These are phyloP conservation scores for Platichthys flesus DNA, from an alignment of 2,113 vertebrate genomes.

Conservation along the genomic window DNA sequence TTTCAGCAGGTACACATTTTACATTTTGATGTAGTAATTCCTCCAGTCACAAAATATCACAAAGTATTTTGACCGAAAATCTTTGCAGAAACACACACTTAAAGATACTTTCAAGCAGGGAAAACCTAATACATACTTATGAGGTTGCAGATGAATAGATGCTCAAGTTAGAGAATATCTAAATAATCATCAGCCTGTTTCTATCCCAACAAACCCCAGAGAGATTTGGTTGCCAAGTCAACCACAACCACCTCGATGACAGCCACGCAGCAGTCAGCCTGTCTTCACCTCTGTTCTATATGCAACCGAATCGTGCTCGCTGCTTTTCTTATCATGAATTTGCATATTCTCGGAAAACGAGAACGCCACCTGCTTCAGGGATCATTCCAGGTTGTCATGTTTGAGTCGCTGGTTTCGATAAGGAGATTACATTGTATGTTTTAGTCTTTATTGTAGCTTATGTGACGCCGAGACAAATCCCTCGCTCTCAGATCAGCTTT, in stretches of 20 bases:
- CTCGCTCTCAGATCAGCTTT: not conserved
- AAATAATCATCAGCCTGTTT: constrained; percentile 57
- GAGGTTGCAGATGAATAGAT: constrained; percentile 19
- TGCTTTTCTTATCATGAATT: constrained; percentile 4
- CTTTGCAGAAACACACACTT: not conserved
- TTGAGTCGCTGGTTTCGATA: not conserved
- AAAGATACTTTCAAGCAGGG: not conserved
- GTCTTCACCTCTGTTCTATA: constrained; percentile 47
- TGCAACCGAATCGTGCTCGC: constrained; percentile 35
- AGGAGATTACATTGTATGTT: not conserved
- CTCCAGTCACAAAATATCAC: not conserved
- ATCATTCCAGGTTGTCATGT: not conserved
- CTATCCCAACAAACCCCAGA: constrained; percentile 53
- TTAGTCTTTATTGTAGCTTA: not conserved
- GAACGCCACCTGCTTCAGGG: not conserved
- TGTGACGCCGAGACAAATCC: constrained; percentile 1
- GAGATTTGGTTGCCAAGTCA: constrained; percentile 77
- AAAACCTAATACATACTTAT: not conserved
- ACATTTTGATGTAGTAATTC: not conserved
- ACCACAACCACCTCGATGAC: constrained; percentile 62
- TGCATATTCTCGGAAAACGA: constrained; percentile 8
- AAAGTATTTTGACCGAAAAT: too few relatives aligned
- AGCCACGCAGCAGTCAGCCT: constrained; percentile 40
- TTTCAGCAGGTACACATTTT: not conserved
- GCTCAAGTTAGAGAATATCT: constrained; percentile 35